Evolutionary conservation across 2,888 invertebrate species (phyloP).

Genomic region (Serripes groenlandicus): DNA sequence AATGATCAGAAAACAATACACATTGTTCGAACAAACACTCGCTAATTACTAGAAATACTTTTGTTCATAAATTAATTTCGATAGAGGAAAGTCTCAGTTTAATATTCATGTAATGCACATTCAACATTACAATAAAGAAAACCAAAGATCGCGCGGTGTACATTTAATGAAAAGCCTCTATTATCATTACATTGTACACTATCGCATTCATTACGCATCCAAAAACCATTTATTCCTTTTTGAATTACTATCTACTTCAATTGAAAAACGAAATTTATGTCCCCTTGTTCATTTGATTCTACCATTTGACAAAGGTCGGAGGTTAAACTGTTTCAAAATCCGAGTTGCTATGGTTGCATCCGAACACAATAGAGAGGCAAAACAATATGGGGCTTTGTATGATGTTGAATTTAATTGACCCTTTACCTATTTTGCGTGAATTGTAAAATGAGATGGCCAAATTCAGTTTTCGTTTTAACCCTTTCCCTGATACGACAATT

Average conservation of each 20-base stretch:
- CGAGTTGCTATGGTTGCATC: not conserved
- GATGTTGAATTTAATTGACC: not conserved
- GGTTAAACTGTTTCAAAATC: slow-evolving; percentile 9
- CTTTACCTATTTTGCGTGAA: not conserved
- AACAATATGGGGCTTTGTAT: not conserved
- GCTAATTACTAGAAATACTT: too few relatives aligned
- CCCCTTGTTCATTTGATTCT: not conserved
- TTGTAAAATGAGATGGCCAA: not conserved
- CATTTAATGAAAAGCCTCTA: too few relatives aligned
- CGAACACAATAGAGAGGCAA: not conserved
- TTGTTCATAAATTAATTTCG: too few relatives aligned
- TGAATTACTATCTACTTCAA: slow-evolving; percentile 3
- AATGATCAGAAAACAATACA: too few relatives aligned
- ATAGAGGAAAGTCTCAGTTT: too few relatives aligned
- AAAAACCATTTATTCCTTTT: slow-evolving; percentile 1
- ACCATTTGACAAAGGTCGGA: slow-evolving; percentile 5
- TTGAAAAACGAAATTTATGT: slow-evolving; percentile 11
- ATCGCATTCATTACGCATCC: not conserved
- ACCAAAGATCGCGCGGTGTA: too few relatives aligned
- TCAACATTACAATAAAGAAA: too few relatives aligned
- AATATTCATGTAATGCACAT: too few relatives aligned
- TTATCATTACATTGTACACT: too few relatives aligned
- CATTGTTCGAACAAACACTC: too few relatives aligned
- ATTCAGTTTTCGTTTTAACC: not conserved
- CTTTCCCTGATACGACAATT: not conserved